A percentile compares a stretch with the other conserved stretches of the same genome.
Evolutionary conservation across 2,797 vertebrate species (phyloP).

Genomic region (Neostethus bicornis): DNA sequence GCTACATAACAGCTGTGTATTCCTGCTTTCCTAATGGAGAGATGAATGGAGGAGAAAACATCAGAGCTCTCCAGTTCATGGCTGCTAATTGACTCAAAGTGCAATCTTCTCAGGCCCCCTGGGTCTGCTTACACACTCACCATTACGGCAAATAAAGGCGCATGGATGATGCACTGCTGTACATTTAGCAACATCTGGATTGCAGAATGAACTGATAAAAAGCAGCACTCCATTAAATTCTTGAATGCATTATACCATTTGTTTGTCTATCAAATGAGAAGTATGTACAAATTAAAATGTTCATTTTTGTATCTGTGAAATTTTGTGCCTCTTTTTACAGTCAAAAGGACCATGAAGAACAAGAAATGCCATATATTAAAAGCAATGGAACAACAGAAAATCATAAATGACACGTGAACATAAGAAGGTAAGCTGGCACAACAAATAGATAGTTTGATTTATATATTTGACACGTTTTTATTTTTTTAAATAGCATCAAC

Average conservation of each 20-base stretch:
- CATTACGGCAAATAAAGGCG: constrained; percentile 49
- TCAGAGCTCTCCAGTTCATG: constrained; percentile 45
- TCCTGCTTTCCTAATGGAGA: constrained; percentile 42
- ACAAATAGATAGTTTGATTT: background rate
- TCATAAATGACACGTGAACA: constrained; percentile 40
- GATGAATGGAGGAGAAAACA: constrained; percentile 44
- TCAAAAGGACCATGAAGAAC: constrained; percentile 54
- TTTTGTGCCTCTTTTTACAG: constrained; percentile 42
- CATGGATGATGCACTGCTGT: constrained; percentile 25
- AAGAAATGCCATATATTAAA: constrained; percentile 60
- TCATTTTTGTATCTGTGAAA: background rate
- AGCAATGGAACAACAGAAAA: constrained; percentile 45
- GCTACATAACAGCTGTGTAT: constrained; percentile 51
- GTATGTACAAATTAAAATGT: background rate
- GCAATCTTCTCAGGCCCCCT: constrained; percentile 42
- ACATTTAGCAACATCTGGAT: constrained; percentile 38
- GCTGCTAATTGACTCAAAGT: constrained; percentile 66
- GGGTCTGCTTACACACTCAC: constrained; percentile 26
- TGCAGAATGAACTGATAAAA: constrained; percentile 10
- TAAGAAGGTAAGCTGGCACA: constrained; percentile 34
- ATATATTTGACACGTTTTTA: no score
- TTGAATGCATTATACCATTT: background rate
- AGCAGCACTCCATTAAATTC: background rate
- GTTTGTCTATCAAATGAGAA: background rate
- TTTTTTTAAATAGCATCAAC: no score